A percentile compares a stretch with the other conserved stretches of the same genome.
These are phyloP conservation scores for Bos indicus DNA, from an alignment of 2,113 vertebrate species.

Conservation along the genomic window DNA sequence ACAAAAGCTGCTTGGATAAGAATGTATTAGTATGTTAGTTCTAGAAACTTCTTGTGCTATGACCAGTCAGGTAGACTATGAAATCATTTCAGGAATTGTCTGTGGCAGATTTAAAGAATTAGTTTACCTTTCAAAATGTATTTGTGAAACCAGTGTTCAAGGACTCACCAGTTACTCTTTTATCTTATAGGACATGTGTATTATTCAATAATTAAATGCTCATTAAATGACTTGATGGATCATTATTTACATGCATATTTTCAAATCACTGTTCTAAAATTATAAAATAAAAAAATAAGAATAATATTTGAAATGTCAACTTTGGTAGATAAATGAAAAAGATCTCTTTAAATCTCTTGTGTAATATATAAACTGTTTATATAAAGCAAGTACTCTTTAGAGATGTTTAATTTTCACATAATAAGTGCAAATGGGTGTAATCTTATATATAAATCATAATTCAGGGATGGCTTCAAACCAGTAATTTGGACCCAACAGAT, in stretches of 20 bases:
- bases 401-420: neutral
- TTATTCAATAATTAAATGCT: neutral
- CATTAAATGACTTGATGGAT: neutral
- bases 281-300: neutral
- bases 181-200: neutral
- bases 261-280: neutral
- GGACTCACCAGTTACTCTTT: neutral
- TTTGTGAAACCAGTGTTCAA: neutral
- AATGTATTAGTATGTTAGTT: neutral
- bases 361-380: neutral
- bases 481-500: neutral
- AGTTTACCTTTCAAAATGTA: neutral
- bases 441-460: neutral
- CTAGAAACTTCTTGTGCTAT: neutral
- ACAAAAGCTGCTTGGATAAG: neutral
- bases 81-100: neutral
- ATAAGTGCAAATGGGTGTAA: neutral
- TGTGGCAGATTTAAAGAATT: neutral
- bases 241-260: neutral
- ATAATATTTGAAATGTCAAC: neutral
- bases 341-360: neutral
- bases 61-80: neutral
- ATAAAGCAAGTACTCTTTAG: neutral
- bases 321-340: neutral
- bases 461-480: neutral